Percentiles rank a stretch among this genome's conserved stretches.
Conservation (phyloP, 2,888 invertebrate genomes). For the Rhogogaster chlorosoma region DNA sequence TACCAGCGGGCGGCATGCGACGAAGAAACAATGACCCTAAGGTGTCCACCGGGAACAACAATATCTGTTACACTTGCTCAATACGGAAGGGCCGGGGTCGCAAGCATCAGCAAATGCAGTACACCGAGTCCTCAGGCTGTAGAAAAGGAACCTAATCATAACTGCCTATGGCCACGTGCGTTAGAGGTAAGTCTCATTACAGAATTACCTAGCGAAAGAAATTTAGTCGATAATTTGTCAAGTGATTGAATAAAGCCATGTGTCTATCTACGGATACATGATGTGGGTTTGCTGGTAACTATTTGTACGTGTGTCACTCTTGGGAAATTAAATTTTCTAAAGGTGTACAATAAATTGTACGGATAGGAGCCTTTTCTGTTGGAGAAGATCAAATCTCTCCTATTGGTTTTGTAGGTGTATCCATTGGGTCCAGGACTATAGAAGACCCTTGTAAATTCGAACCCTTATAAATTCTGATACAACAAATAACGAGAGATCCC, state of each 20-base stretch:
- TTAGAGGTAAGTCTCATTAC: constrained; percentile 84
- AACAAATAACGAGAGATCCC: constrained; percentile 32
- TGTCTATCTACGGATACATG: too few species aligned
- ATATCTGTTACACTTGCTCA: constrained; percentile 95
- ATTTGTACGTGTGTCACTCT: not conserved
- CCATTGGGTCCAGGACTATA: not conserved
- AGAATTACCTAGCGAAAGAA: not conserved
- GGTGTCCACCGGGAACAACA: constrained; percentile 94
- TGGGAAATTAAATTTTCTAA: constrained; percentile 17
- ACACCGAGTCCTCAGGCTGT: constrained; percentile 68
- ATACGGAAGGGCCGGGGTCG: constrained; percentile 85
- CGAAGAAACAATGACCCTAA: constrained; percentile 91
- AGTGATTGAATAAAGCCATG: too few species aligned
- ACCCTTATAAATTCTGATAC: constrained; percentile 48
- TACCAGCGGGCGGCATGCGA: constrained; percentile 96
- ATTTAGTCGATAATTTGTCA: too few species aligned
- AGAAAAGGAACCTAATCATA: constrained; percentile 80
- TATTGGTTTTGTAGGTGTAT: constrained; percentile 15
- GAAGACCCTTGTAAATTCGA: constrained; percentile 43
- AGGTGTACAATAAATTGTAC: not conserved
- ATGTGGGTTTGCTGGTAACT: not conserved
- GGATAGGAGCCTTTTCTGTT: not conserved
- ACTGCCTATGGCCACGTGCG: constrained; percentile 88
- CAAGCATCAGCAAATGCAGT: constrained; percentile 80
- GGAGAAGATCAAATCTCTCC: constrained; percentile 21